A percentile compares a stretch with the other conserved stretches of the same genome.
Conservation (phyloP, 2,797 vertebrate species). For the Centroberyx gerrardi region DNA sequence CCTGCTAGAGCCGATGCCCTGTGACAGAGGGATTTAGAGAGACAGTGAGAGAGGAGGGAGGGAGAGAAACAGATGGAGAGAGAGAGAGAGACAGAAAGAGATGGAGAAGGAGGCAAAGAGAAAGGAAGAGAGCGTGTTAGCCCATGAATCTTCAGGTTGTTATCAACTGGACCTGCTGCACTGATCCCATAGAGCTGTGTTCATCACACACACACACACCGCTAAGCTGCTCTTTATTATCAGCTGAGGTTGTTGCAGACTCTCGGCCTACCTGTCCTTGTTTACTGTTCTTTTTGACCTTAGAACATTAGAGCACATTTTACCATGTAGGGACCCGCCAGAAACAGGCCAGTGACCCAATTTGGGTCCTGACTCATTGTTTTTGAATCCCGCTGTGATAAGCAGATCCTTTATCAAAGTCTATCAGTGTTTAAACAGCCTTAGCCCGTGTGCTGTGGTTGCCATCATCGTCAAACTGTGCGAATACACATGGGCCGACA, state of each 20-base stretch:
- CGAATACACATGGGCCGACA: slow-evolving; percentile 7
- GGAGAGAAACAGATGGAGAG: neutral
- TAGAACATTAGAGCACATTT: neutral
- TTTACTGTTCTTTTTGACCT: neutral
- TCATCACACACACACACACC: slow-evolving; percentile 18
- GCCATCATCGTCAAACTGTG: slow-evolving; percentile 14
- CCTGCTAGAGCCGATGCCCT: slow-evolving; percentile 15
- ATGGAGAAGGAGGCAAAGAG: neutral
- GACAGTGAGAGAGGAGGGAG: slow-evolving; percentile 1
- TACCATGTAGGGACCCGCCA: slow-evolving; percentile 23
- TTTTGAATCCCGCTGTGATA: slow-evolving; percentile 52
- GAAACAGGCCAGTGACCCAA: slow-evolving; percentile 33
- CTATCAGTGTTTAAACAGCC: slow-evolving; percentile 60
- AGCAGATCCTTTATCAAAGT: slow-evolving; percentile 55
- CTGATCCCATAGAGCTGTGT: slow-evolving; percentile 12
- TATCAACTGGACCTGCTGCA: slow-evolving; percentile 33
- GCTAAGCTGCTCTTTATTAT: slow-evolving; percentile 1
- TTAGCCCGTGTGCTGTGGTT: slow-evolving; percentile 34
- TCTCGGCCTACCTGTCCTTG: neutral
- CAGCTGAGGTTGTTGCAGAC: slow-evolving; percentile 9
- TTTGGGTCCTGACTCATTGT: slow-evolving; percentile 41
- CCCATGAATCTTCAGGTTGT: slow-evolving; percentile 29
- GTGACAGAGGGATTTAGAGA: slow-evolving; percentile 31
- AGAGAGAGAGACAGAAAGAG: neutral
- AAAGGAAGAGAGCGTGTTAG: neutral